Base-by-base conservation (phyloP, 2,797 vertebrate genomes). In the Hoplostethus mediterraneus region DNA sequence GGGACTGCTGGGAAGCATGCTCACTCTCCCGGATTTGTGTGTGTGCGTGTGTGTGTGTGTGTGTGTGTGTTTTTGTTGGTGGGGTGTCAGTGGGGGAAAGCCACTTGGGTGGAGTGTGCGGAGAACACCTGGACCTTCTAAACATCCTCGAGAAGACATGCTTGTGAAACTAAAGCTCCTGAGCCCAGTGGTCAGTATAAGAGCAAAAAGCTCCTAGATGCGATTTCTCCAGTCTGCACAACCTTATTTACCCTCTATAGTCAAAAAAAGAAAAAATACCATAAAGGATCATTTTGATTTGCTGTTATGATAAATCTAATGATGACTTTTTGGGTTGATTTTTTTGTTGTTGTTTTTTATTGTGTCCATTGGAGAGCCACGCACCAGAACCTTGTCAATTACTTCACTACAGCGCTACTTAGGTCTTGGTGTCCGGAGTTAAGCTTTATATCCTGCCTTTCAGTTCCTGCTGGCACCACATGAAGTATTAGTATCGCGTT, bases 1-100 rank as follows among this genome's bases (percentile, higher is more conserved):
- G 82, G 72, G 77, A 84, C 67, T 79, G 77, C 77, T 89, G 73
- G 76, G 89, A 88, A 88, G 60, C 53, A 62, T 63, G 55, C 51
- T 61, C 55, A 42, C 57, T 62, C 28, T 73, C 21, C 45, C n/a
- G 54, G 38, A 79, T 68, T 28, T 67, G 30, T 51, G 11, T 72
- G 16, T 51, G 57, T 55, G 54, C 66, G 47, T 33, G 36, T 49
- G 28, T 45, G 38, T n/a, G 49, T 56, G 61, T 58, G 44, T 72
- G 63, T 82, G 28, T 28, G 28, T 28, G 28, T 28, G 28, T 28
- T 28, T 63, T 77, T 78, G 51, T 25, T 68, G 58, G 28, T 2
- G 11, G 49, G 21, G 51, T 72, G 60, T 65, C 48, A 16, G 42
- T 55, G 40, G 57, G 54, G 25, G 33, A 71, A 78, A 56, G 58